Evolutionary conservation across 37 sponge, comb jelly and placozoan genomes (phyloP), one percentile per base, ranked within the genome.

Genomic region (Tethya wilhelma): DNA sequence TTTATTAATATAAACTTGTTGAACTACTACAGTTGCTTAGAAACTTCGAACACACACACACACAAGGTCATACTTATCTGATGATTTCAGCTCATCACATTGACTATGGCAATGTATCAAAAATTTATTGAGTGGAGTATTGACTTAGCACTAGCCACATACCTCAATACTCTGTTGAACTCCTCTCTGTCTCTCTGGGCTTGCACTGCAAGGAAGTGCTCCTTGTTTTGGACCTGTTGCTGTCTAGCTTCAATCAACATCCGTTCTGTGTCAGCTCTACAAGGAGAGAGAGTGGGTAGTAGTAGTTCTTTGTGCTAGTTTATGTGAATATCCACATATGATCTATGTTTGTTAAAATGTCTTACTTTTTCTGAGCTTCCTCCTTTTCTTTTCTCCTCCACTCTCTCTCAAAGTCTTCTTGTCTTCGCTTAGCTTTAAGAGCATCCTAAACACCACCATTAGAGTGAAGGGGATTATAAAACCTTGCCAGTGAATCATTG

Each of bases 361-460:
- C 90, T 78, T 45, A 91, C 91, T 96, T 96, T 87, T 94, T 98
- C 65, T 69, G 30, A 17, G 93, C 95, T 38, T 77, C 88, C 43
- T 96, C 99, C 43, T 80, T 91, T 77, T 98, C 86, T 64, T 96
- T 98, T 74, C 84, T 86, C 56, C 99, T 89, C 91, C 95, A 94
- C 49, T 94, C 95, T 44, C 99, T 82, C 79, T 98, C 99, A 85
- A 87, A 88, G 78, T 93, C 90, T 71, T 98, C 99, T 56, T 98
- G 99, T 44, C 95, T 84, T 17, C 99, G 63, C 78, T 96, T 96
- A 33, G 99, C 99, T 59, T 93, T 62, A 30, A 98, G 85, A 23
- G 93, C 89, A 87, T 98, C 99, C 92, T 91, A 64, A 0, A 67
- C 4, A 8, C n/a, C n/a, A n/a, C n/a, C n/a, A n/a, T n/a, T n/a